phyloP scores from a whole-genome alignment of 1,140 invertebrate genomes.

The Euborellia annulipes region DNA sequence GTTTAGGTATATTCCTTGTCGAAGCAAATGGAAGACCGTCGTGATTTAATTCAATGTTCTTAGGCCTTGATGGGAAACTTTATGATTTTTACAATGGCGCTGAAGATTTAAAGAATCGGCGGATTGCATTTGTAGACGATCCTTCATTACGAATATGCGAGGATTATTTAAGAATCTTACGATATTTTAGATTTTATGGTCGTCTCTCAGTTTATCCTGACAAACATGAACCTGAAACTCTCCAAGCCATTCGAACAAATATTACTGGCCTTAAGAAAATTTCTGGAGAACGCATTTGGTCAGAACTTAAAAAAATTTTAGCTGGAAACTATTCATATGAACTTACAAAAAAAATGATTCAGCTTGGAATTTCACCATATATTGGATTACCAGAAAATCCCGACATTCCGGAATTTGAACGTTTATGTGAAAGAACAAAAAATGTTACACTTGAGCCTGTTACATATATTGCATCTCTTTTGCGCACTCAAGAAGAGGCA shows the following conservation, averaged over 20 bases:
- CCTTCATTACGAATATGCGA: too few species aligned
- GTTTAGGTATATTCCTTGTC: too few species aligned
- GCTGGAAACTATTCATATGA: constrained; percentile 61
- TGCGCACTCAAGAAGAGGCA: constrained; percentile 23
- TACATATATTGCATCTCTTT: constrained; percentile 52
- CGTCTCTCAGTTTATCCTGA: constrained; percentile 55
- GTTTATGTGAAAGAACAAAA: constrained; percentile 36
- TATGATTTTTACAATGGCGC: too few species aligned
- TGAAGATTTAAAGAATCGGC: too few species aligned
- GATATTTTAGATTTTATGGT: constrained; percentile 94
- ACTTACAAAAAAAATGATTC: constrained; percentile 60
- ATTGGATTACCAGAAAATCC: constrained; percentile 56
- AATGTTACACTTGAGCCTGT: constrained; percentile 48
- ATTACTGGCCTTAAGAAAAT: constrained; percentile 60
- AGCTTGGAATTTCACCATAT: constrained; percentile 49
- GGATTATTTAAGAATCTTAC: too few species aligned
- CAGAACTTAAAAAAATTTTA: constrained; percentile 84
- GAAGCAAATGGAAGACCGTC: too few species aligned
- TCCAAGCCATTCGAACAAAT: constrained; percentile 82
- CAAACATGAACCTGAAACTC: constrained; percentile 57
- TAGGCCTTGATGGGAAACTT: too few species aligned
- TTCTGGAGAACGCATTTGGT: constrained; percentile 93
- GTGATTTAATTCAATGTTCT: too few species aligned
- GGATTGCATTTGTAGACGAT: too few species aligned
- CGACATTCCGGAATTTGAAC: constrained; percentile 50